Conservation (phyloP, 2,113 vertebrate genomes). For the Neodon shergylaensis region DNA sequence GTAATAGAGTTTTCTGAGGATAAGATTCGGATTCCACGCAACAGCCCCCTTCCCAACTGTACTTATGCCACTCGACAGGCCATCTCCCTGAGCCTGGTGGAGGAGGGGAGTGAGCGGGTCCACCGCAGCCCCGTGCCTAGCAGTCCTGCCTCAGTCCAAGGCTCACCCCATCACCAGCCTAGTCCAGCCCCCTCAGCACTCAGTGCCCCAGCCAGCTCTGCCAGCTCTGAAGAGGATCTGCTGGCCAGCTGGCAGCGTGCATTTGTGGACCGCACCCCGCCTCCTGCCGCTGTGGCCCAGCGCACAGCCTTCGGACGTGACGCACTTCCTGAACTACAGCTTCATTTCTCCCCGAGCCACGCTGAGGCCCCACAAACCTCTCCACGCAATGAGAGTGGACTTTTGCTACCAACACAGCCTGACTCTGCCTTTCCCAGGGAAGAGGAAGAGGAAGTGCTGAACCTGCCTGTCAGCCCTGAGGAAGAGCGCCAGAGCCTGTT, state of each 20-base stretch:
- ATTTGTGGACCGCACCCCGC: conserved; percentile 95
- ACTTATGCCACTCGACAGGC: conserved; percentile 97
- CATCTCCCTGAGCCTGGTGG: conserved; percentile 96
- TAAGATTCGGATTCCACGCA: conserved; percentile 96
- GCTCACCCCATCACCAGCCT: conserved; percentile 85
- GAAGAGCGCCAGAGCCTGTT: conserved; percentile 90
- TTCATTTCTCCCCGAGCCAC: conserved; percentile 81
- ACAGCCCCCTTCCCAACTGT: conserved; percentile 97
- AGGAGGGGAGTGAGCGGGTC: conserved; percentile 87
- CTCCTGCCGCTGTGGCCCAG: conserved; percentile 83
- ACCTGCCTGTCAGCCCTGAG: conserved; percentile 83
- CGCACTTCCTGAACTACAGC: conserved; percentile 87
- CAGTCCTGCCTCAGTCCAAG: conserved; percentile 89
- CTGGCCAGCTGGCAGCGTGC: conserved; percentile 96
- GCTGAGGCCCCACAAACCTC: conserved; percentile 83
- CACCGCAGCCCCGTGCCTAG: conserved; percentile 84
- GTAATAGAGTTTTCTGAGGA: conserved; percentile 99
- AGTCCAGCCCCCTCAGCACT: conserved; percentile 88
- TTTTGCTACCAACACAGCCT: conserved; percentile 82
- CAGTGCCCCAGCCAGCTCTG: conserved; percentile 91
- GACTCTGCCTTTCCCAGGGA: conserved; percentile 76
- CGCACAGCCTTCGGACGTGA: conserved; percentile 93
- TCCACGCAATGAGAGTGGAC: conserved; percentile 83
- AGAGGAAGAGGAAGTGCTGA: conserved; percentile 84
- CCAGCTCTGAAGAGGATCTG: conserved; percentile 95